These are phyloP conservation scores for Schizopygopsis pylzovi DNA, from an alignment of 2,797 vertebrate species.

Conservation along the genomic window DNA sequence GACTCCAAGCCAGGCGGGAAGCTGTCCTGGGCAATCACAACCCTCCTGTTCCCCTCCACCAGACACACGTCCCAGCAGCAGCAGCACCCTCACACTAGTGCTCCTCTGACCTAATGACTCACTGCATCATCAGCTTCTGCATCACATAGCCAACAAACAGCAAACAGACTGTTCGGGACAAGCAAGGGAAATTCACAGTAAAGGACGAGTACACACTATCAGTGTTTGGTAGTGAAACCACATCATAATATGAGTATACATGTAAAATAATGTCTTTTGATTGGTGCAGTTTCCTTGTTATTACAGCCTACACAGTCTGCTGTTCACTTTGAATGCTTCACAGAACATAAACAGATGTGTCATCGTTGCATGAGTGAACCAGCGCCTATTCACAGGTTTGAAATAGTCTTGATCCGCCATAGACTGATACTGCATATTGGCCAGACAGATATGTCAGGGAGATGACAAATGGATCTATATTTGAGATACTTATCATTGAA, in stretches of 20 bases:
- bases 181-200: background rate
- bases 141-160: background rate
- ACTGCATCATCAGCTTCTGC: background rate
- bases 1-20: conserved; percentile 18
- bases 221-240: background rate
- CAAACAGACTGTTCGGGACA: background rate
- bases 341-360: background rate
- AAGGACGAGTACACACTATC: background rate
- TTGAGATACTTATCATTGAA: background rate
- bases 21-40: conserved; percentile 25
- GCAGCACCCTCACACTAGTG: background rate
- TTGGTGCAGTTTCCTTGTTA: background rate
- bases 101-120: conserved; percentile 17
- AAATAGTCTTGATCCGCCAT: background rate
- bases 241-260: background rate
- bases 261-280: background rate
- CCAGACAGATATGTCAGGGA: background rate
- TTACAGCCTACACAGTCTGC: background rate
- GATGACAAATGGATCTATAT: background rate
- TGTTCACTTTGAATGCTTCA: background rate
- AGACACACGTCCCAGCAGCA: background rate
- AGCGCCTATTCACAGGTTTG: background rate
- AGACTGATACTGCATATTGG: background rate
- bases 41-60: background rate
- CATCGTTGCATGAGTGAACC: background rate